Evolutionary conservation across 2,888 invertebrate species (phyloP).

Genomic region (Sinopyrophorus schimmeli): DNA sequence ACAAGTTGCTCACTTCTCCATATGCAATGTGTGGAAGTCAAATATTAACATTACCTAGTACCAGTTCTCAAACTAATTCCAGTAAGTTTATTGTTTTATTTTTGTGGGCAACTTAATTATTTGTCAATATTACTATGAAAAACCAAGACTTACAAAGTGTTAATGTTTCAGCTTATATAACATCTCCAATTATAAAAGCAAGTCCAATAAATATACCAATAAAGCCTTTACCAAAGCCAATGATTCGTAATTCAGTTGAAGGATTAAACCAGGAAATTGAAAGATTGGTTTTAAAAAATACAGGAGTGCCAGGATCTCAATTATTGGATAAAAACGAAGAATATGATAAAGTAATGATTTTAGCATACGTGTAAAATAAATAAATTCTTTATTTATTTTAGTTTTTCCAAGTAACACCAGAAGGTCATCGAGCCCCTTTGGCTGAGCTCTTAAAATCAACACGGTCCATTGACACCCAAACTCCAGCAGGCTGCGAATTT

Average conservation of each 20-base stretch:
- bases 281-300: constrained; percentile 67
- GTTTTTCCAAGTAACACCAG: constrained; percentile 71
- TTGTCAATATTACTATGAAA: neutral
- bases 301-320: constrained; percentile 53
- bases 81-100: constrained; percentile 34
- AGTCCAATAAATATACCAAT: constrained; percentile 62
- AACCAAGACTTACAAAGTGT: neutral
- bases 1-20: constrained; percentile 34
- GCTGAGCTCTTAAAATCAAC: constrained; percentile 71
- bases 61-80: constrained; percentile 57
- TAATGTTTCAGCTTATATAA: constrained; percentile 41
- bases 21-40: constrained; percentile 60
- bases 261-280: constrained; percentile 88
- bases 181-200: constrained; percentile 55
- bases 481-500: constrained; percentile 69
- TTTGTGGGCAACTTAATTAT: neutral
- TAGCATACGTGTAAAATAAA: neutral
- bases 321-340: constrained; percentile 49
- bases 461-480: constrained; percentile 83
- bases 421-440: constrained; percentile 83
- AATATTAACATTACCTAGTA: constrained; percentile 53
- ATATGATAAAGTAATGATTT: constrained; percentile 62
- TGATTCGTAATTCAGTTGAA: constrained; percentile 82
- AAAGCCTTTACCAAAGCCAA: constrained; percentile 64
- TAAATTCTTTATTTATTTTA: constrained; percentile 29